Evolutionary conservation across 2,797 vertebrate genomes (phyloP), one percentile per base, ranked within the genome.

Genomic region (Schizothorax lantsangensis): DNA sequence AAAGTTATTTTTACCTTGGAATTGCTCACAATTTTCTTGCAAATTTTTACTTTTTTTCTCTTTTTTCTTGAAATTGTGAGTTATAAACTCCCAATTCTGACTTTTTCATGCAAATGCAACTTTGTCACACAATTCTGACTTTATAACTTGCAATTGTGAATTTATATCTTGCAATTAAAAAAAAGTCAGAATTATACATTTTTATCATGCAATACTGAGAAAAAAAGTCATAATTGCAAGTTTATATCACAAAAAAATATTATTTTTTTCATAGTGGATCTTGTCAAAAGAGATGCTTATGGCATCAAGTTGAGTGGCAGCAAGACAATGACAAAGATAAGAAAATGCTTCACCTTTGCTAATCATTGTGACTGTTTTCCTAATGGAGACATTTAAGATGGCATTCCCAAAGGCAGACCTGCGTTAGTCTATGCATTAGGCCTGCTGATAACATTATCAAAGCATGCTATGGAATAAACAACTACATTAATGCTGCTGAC

Each of bases 361-460:
- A 77, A 84, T 86, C 71, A 81, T 81, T 74, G 81, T 33, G 64
- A 71, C 54, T 86, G 45, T 69, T 38, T 77, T 69, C 7, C 54
- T 38, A 52, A 82, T 54, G 15, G 54, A 87, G 72, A 77, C 71
- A 83, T 88, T 85, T 69, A 10, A 86, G 54, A 83, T 59, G 68
- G 26, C 84, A 66, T 83, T 86, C 45, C 26, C 79, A 14, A 79
- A 71, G 40, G 19, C 43, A 68, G 21, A 21, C 9, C 54, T 30
- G 19, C 14, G 5, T 64, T 74, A 43, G 45, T 64, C 26, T 69
- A 57, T 47, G 66, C 68, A 73, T 86, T 75, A 66, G 74, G 64
- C 64, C 33, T 30, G 68, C 84, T 80, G 75, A 82, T 86, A 85
- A 81, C 84, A 86, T 69, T 83, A 80, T 86, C 81, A 81, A 86